Percentiles rank a stretch among this genome's conserved stretches.
Evolutionary conservation across 2,888 invertebrate species (phyloP).

Genomic region (Dolomedes plantarius): DNA sequence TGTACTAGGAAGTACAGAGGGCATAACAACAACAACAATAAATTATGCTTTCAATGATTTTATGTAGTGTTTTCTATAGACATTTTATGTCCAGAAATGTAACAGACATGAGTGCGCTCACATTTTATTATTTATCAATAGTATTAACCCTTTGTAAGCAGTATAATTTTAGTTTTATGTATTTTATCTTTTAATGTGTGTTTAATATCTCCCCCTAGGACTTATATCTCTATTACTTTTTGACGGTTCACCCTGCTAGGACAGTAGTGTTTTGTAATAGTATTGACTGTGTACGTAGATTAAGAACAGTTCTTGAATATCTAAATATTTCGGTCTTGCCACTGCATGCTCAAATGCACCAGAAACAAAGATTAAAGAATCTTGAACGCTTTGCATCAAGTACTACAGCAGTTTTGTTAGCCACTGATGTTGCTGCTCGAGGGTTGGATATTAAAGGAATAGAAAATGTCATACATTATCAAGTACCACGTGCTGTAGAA

Average conservation of each 20-base stretch:
- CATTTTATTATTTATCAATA: no score
- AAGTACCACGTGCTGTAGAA: constrained; percentile 95
- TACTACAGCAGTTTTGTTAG: constrained; percentile 86
- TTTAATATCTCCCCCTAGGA: constrained; percentile 84
- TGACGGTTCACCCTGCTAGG: constrained; percentile 90
- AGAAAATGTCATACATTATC: constrained; percentile 97
- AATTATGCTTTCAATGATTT: no score
- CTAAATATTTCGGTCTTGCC: constrained; percentile 86
- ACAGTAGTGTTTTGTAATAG: constrained; percentile 89
- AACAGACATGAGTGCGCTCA: no score
- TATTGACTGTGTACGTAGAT: constrained; percentile 92
- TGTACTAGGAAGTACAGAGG: no score
- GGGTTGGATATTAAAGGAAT: constrained; percentile 96
- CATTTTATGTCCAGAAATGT: no score
- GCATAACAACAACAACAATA: no score
- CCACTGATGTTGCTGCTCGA: constrained; percentile 97
- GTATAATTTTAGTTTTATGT: no score
- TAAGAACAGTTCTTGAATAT: constrained; percentile 80
- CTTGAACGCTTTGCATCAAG: constrained; percentile 88
- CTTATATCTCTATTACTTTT: constrained; percentile 92
- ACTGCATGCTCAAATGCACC: constrained; percentile 88
- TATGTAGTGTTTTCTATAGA: no score
- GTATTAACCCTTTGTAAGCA: no score
- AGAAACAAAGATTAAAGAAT: constrained; percentile 93
- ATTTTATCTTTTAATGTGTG: no score